Percentiles rank a stretch among this genome's conserved stretches.
phyloP scores from a whole-genome alignment of 2,797 vertebrate genomes.

The Hirundo rustica region DNA sequence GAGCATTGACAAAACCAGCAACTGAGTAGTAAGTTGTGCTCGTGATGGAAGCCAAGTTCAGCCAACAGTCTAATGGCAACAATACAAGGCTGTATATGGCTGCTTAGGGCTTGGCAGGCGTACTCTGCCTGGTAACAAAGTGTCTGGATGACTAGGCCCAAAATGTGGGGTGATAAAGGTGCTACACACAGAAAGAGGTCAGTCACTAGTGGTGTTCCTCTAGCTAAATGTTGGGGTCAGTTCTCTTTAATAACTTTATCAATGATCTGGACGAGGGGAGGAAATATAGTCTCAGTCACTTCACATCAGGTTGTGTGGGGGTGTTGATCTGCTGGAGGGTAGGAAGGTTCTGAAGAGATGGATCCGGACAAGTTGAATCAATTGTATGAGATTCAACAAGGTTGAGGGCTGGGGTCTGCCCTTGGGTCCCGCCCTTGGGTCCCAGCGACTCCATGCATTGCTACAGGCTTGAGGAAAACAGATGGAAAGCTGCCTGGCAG shows the following conservation, averaged over 20 bases:
- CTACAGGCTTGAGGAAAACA: not conserved
- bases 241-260: not conserved
- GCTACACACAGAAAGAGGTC: not conserved
- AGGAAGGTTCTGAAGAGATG: not conserved
- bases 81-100: not conserved
- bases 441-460: not conserved
- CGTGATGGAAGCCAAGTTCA: not conserved
- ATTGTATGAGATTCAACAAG: not conserved
- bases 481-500: not conserved
- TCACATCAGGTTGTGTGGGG: not conserved
- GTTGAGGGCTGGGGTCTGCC: not conserved
- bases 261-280: not conserved
- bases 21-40: not conserved
- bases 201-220: not conserved
- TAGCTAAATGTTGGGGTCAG: not conserved
- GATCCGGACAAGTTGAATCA: not conserved
- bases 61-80: not conserved
- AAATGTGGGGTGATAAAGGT: not conserved
- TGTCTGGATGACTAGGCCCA: not conserved
- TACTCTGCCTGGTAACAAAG: not conserved
- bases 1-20: not conserved
- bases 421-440: not conserved
- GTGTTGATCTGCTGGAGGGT: not conserved
- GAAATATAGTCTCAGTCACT: not conserved
- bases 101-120: not conserved